phyloP scores from a whole-genome alignment of 2,888 invertebrate genomes.

The Molorchus minor region DNA sequence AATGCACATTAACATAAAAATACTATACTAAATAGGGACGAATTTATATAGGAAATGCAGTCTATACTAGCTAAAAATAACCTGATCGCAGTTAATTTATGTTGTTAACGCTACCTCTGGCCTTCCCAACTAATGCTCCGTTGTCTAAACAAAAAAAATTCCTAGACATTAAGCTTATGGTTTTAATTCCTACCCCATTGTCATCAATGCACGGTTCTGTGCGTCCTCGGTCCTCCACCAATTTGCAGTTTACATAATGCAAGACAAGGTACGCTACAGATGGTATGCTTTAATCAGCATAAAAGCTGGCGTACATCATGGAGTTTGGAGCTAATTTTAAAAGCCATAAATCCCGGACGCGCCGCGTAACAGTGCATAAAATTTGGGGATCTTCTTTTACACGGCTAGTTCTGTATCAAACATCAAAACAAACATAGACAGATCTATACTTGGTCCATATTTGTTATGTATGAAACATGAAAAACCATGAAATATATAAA shows the following conservation, averaged over 20 bases:
- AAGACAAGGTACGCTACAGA: conserved; percentile 20
- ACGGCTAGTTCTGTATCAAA: conserved; percentile 1
- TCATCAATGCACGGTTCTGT: neutral
- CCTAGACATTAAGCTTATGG: neutral
- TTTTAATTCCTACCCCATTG: neutral
- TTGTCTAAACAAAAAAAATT: neutral
- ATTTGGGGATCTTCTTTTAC: neutral
- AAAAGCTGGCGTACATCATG: conserved; percentile 34
- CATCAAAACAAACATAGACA: neutral
- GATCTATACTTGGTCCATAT: too few relatives aligned
- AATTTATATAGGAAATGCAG: too few relatives aligned
- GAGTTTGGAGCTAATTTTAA: conserved; percentile 16
- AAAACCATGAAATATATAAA: too few relatives aligned
- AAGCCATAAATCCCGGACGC: conserved; percentile 18
- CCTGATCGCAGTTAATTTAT: neutral
- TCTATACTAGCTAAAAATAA: neutral
- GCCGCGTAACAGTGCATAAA: conserved; percentile 12
- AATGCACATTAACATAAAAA: too few relatives aligned
- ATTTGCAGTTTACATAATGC: conserved; percentile 12
- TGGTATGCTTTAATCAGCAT: conserved; percentile 41
- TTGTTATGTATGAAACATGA: too few relatives aligned
- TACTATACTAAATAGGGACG: too few relatives aligned
- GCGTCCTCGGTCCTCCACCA: neutral
- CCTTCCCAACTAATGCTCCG: neutral
- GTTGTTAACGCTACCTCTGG: neutral